These are phyloP conservation scores for Discoglossus pictus DNA, from an alignment of 2,797 vertebrate species.

Conservation along the genomic window DNA sequence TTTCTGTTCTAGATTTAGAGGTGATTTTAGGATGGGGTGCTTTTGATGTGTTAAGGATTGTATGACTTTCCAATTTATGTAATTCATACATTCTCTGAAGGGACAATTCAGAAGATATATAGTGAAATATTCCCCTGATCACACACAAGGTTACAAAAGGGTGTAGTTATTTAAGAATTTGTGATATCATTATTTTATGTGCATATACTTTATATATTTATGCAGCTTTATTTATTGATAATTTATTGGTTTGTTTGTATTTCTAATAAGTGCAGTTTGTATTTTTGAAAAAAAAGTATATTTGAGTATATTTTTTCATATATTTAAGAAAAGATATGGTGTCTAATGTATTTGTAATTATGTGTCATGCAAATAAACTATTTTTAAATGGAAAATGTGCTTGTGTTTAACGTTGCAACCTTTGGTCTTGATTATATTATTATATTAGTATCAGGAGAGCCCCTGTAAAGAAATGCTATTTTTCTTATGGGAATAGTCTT, in stretches of 20 bases:
- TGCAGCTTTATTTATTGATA: conserved; percentile 61
- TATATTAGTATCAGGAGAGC: too few species aligned
- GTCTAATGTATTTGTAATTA: neutral
- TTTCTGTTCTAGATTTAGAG: too few species aligned
- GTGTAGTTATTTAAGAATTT: conserved; percentile 28
- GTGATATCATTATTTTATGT: conserved; percentile 23
- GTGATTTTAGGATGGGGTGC: too few species aligned
- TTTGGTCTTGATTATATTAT: too few species aligned
- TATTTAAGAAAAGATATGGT: conserved; percentile 27
- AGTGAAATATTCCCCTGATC: too few species aligned
- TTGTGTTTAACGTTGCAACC: too few species aligned
- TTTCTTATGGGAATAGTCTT: too few species aligned
- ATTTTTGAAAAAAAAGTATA: conserved; percentile 46
- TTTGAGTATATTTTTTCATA: conserved; percentile 44
- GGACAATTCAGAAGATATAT: too few species aligned
- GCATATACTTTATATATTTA: conserved; percentile 49
- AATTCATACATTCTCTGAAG: too few species aligned
- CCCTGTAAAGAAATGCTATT: too few species aligned
- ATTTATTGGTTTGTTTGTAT: conserved; percentile 58
- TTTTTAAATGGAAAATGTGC: conserved; percentile 38
- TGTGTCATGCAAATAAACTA: conserved; percentile 37
- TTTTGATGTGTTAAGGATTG: too few species aligned
- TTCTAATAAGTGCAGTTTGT: conserved; percentile 29
- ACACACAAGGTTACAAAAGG: conserved; percentile 17
- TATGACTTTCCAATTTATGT: too few species aligned